phyloP scores from a whole-genome alignment of 2,797 vertebrate genomes.

The Gallinago stenura region DNA sequence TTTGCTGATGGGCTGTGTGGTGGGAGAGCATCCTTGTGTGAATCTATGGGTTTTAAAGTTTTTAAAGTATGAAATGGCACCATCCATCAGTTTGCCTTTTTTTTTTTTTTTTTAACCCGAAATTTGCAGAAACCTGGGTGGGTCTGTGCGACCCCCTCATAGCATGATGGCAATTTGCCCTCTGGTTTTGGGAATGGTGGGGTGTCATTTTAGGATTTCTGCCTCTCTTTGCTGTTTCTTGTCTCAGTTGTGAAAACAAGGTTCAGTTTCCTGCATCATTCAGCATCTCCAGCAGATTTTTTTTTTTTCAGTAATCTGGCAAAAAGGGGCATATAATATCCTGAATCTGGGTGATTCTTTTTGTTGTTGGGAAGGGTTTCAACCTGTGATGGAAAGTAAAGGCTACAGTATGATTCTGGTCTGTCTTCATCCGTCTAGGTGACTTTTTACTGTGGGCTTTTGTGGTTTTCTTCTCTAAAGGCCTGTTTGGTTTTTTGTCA shows the following conservation, averaged over 20 bases:
- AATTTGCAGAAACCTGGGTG: not conserved
- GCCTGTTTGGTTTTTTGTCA: not conserved
- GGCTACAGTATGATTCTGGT: not conserved
- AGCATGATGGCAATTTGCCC: not conserved
- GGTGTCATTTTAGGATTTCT: not conserved
- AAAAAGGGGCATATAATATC: not conserved
- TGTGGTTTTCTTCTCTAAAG: not conserved
- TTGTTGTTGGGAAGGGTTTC: not conserved
- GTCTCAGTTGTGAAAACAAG: not conserved
- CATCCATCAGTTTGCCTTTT: accelerated
- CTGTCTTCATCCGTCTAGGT: not conserved
- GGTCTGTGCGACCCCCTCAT: accelerated
- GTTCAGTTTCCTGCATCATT: not conserved
- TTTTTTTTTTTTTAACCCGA: no score
- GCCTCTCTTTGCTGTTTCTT: not conserved
- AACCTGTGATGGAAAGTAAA: not conserved
- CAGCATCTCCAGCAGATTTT: not conserved
- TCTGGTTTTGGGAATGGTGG: not conserved
- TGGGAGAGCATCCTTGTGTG: not conserved
- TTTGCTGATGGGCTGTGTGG: not conserved
- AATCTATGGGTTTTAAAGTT: not conserved
- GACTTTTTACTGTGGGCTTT: not conserved
- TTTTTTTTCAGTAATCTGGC: not conserved
- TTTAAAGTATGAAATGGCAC: not conserved
- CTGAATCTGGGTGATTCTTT: not conserved